phyloP scores from a whole-genome alignment of 2,113 vertebrate genomes.

The Eurystomus gularis region DNA sequence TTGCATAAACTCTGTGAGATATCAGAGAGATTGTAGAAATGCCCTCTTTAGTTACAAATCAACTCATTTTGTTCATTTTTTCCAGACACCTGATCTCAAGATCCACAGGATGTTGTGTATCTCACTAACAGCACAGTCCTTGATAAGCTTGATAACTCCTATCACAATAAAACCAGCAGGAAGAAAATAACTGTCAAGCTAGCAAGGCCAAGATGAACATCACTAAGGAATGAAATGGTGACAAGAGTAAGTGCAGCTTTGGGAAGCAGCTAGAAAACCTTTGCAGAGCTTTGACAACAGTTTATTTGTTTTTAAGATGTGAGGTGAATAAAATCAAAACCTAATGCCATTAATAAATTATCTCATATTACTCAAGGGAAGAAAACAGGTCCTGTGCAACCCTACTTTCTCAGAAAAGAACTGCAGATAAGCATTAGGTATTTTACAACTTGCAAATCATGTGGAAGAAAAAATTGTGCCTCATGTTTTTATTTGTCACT shows the following conservation, averaged over 20 bases:
- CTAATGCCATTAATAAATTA: not conserved
- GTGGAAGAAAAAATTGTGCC: not conserved
- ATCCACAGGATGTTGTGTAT: not conserved
- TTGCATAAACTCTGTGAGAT: not conserved
- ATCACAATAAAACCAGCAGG: not conserved
- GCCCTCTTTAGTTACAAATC: not conserved
- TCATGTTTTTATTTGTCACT: not conserved
- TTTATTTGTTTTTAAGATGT: not conserved
- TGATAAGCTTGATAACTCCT: not conserved
- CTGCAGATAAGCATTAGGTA: not conserved
- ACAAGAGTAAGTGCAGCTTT: not conserved
- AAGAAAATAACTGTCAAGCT: not conserved
- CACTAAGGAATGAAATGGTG: not conserved
- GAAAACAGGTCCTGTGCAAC: not conserved
- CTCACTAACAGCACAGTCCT: not conserved
- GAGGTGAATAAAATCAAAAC: not conserved
- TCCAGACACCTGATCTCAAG: not conserved
- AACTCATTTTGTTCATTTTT: not conserved
- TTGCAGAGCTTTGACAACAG: not conserved
- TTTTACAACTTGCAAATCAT: not conserved
- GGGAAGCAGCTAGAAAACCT: not conserved
- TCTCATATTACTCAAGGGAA: not conserved
- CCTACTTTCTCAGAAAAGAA: not conserved
- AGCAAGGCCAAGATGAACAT: not conserved
- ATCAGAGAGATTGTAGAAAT: not conserved